Evolutionary conservation across 53 echinoderm and acorn worm species (phyloP), one percentile per base, ranked within the genome.

Genomic region (Crossaster papposus): DNA sequence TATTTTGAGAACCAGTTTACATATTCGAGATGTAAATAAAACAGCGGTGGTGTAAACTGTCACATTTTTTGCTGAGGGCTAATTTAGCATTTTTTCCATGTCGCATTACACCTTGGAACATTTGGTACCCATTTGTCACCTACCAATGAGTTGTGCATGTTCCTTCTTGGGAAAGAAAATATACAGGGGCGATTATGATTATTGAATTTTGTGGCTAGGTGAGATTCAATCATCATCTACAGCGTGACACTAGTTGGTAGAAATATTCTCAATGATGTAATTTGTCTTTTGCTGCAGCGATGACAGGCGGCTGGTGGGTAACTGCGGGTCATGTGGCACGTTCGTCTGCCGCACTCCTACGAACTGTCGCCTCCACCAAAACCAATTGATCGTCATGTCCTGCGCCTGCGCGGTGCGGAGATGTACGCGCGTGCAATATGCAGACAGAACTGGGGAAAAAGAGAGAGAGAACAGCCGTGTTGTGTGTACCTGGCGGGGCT

Each of bases 21-120:
- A 87, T 75, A 58, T 77, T 62, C 50, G 26, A 13, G 75, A 72
- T 85, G 77, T 87, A 77, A 87, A 87, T 87, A 58, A 87, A 87
- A 87, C 87, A 87, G 51, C 8, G 77, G 54, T 22, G 9, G 4
- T 58, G 37, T 77, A 87, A 87, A 87, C 87, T 72, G 72, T 76
- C 58, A 77, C 76, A 87, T 87, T 87, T 77, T 77, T 10, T 28
- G 22, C 23, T 77, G 55, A 76, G 63, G 36, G 87, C 22, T 28
- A 34, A 37, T 87, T 87, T 76, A 58, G 55, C 50, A 76, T 58
- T 58, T 44, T 32, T 76, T 63, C 26, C 23, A 77, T 31, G 53
- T 87, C 77, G n/a, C n/a, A n/a, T n/a, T n/a, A 35, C 87, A 87
- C 87, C 15, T 15, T 36, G 34, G n/a, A 24, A 34, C 76, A 87